phyloP scores from a whole-genome alignment of 2,888 invertebrate genomes.

The Halocaridina rubra region DNA sequence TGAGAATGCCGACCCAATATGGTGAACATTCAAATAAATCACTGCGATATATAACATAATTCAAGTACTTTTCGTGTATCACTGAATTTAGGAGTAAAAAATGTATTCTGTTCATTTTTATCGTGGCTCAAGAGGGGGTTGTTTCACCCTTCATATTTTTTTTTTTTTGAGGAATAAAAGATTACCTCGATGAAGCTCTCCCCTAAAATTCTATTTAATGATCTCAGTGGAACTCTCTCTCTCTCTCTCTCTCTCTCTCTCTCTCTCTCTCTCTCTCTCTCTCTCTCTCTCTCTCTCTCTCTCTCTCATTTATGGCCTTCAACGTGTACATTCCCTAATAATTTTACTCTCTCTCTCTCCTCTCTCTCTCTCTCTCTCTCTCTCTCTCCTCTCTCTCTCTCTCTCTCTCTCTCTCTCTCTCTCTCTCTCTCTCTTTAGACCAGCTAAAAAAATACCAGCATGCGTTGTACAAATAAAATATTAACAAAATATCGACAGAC shows the following conservation, averaged over 20 bases:
- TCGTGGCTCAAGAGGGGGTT: too few relatives aligned
- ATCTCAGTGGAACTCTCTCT: not conserved
- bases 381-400: not conserved
- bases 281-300: not conserved
- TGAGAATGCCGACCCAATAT: too few relatives aligned
- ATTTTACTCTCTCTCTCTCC: not conserved
- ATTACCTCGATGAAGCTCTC: not conserved
- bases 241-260: slow-evolving; percentile 1
- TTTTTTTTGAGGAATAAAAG: not conserved
- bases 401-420: not conserved
- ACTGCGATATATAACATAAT: too few relatives aligned
- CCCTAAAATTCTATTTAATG: not conserved
- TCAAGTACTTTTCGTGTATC: too few relatives aligned
- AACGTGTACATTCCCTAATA: not conserved
- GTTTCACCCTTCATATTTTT: too few relatives aligned
- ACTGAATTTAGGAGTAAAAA: too few relatives aligned
- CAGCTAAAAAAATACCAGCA: too few relatives aligned
- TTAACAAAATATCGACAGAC: too few relatives aligned
- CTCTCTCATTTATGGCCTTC: not conserved
- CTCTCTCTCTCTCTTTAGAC: not conserved
- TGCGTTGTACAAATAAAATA: too few relatives aligned
- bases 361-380: too few relatives aligned
- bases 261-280: not conserved
- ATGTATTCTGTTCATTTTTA: too few relatives aligned
- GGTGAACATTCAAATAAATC: too few relatives aligned